A percentile compares a stretch with the other conserved stretches of the same genome.
Conservation (phyloP, 2,888 invertebrate species). For the Drosophila kambysellisi region DNA sequence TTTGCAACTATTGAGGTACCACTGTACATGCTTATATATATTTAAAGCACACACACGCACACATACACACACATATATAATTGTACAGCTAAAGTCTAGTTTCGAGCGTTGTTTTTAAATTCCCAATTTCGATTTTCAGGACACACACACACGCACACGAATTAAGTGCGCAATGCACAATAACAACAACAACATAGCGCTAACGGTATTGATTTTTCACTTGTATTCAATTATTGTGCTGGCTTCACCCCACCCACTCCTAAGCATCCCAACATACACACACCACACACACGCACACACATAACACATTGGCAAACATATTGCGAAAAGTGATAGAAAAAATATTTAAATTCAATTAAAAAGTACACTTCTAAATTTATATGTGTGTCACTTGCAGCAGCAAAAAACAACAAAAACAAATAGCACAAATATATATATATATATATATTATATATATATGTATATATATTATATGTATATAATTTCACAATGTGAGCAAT, state of each 20-base stretch:
- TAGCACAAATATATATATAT: constrained; percentile 3
- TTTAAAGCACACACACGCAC: background rate
- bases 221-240: constrained; percentile 55
- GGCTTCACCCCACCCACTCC: constrained; percentile 22
- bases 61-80: background rate
- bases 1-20: background rate
- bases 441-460: background rate
- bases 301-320: constrained; percentile 22
- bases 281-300: background rate
- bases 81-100: background rate
- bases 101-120: constrained; percentile 1
- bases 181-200: constrained; percentile 34
- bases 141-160: constrained; percentile 5
- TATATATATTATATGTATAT: background rate
- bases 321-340: constrained; percentile 20
- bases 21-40: background rate
- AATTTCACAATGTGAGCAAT: constrained; percentile 9
- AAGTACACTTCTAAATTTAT: constrained; percentile 13
- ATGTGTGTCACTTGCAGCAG: constrained; percentile 22
- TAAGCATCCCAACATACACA: background rate
- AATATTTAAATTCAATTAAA: constrained; percentile 2
- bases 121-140: background rate
- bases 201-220: constrained; percentile 61
- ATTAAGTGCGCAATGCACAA: constrained; percentile 40
- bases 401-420: constrained; percentile 6